These are phyloP conservation scores for Fulica atra DNA, from an alignment of 2,113 vertebrate species.

Conservation along the genomic window DNA sequence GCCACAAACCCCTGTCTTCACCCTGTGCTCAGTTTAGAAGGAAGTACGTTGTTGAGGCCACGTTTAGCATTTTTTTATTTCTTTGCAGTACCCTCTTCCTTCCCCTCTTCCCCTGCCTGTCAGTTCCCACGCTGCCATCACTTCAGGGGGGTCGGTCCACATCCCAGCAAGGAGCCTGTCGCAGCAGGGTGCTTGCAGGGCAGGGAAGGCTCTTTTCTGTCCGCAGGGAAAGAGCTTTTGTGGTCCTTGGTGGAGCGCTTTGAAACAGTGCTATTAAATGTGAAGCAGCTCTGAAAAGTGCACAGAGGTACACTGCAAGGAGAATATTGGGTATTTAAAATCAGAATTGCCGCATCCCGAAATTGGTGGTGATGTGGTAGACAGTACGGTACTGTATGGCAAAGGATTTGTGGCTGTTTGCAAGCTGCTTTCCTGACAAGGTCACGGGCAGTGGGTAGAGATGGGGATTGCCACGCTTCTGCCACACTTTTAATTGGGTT, in stretches of 20 bases:
- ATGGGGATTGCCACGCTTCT: background rate
- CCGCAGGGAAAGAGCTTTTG: background rate
- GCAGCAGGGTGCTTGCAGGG: background rate
- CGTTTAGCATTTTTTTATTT: background rate
- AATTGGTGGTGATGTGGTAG: background rate
- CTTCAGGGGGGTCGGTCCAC: fast-evolving
- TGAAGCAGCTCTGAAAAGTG: background rate
- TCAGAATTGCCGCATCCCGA: background rate
- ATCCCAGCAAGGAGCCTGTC: background rate
- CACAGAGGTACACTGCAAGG: background rate
- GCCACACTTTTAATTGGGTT: background rate
- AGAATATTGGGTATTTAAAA: background rate
- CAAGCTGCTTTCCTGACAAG: background rate
- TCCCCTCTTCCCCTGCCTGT: background rate
- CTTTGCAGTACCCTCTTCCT: background rate
- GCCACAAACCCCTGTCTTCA: background rate
- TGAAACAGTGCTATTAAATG: background rate
- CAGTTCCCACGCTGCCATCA: background rate
- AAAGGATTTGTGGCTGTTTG: background rate
- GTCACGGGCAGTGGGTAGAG: background rate
- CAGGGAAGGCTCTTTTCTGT: background rate
- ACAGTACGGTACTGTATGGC: background rate
- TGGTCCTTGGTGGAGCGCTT: background rate
- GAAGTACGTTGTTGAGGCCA: background rate
- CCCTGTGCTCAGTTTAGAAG: background rate